A percentile compares a stretch with the other conserved stretches of the same genome.
Conservation (phyloP, 2,888 invertebrate species). For the Plagodis dolabraria region DNA sequence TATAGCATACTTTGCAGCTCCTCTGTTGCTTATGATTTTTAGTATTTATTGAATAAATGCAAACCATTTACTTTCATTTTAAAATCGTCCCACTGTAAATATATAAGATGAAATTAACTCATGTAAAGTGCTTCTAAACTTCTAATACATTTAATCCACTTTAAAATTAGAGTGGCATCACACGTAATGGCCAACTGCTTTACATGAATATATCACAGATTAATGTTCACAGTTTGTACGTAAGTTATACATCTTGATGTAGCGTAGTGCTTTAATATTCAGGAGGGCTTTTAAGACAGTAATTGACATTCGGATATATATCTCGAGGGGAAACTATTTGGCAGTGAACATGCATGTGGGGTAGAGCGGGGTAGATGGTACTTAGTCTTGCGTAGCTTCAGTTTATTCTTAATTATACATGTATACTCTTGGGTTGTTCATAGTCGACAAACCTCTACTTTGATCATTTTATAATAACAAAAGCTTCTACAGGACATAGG, state of each 20-base stretch:
- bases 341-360: constrained; percentile 22
- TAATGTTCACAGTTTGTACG: background rate
- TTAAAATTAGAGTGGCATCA: background rate
- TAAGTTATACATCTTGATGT: constrained; percentile 1
- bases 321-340: constrained; percentile 36
- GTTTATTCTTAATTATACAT: too few species aligned
- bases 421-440: too few species aligned
- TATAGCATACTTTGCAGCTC: too few species aligned
- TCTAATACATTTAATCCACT: constrained; percentile 4
- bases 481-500: too few species aligned
- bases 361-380: constrained; percentile 7
- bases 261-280: constrained; percentile 33
- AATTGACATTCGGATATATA: constrained; percentile 50
- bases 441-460: too few species aligned
- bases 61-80: too few species aligned
- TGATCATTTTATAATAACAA: too few species aligned
- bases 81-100: too few species aligned
- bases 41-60: too few species aligned
- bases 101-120: too few species aligned
- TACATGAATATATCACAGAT: background rate
- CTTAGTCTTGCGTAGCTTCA: background rate
- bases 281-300: constrained; percentile 34
- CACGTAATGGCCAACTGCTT: background rate
- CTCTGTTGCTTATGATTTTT: too few species aligned
- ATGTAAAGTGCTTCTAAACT: background rate